These are phyloP conservation scores for Stichodactyla helianthus DNA, from an alignment of 64 coral and sea anemone genomes.

Conservation along the genomic window DNA sequence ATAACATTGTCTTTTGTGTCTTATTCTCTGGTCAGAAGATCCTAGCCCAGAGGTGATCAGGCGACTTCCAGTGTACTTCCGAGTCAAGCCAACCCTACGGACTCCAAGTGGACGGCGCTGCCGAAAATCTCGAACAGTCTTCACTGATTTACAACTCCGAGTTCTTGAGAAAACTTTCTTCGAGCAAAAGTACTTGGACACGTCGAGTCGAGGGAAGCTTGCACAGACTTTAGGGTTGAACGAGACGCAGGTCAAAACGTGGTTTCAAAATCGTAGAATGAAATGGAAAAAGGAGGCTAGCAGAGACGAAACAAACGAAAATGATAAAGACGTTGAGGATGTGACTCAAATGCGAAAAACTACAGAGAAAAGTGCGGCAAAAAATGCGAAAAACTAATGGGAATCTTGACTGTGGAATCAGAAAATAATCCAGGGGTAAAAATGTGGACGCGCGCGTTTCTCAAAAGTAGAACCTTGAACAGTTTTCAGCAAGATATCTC, in stretches of 20 bases:
- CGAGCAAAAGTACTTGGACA: slow-evolving; percentile 65
- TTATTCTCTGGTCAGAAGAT: slow-evolving; percentile 12
- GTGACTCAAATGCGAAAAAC: background rate
- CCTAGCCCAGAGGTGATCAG: slow-evolving; percentile 65
- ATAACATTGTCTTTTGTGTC: background rate
- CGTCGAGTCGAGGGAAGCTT: slow-evolving; percentile 52
- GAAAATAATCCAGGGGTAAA: background rate
- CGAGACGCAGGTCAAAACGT: slow-evolving; percentile 64
- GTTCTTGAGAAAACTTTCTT: slow-evolving; percentile 64
- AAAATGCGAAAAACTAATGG: background rate
- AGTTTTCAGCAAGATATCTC: background rate
- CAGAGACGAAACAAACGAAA: background rate
- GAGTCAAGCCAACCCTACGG: slow-evolving; percentile 53
- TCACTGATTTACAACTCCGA: slow-evolving; percentile 58
- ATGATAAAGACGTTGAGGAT: slow-evolving; percentile 14
- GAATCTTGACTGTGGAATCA: background rate
- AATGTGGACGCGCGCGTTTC: background rate
- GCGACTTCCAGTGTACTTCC: slow-evolving; percentile 55
- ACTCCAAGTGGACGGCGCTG: slow-evolving; percentile 59
- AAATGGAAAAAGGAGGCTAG: slow-evolving; percentile 61
- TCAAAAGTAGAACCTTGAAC: background rate
- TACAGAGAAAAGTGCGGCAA: background rate
- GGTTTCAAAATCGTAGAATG: slow-evolving; percentile 66
- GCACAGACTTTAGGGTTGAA: slow-evolving; percentile 62
- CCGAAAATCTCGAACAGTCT: slow-evolving; percentile 57